Percentiles rank a stretch among this genome's conserved stretches.
Evolutionary conservation across 35 echinoderm and acorn worm species (phyloP).

Genomic region (Hemicentrotus pulcherrimus): DNA sequence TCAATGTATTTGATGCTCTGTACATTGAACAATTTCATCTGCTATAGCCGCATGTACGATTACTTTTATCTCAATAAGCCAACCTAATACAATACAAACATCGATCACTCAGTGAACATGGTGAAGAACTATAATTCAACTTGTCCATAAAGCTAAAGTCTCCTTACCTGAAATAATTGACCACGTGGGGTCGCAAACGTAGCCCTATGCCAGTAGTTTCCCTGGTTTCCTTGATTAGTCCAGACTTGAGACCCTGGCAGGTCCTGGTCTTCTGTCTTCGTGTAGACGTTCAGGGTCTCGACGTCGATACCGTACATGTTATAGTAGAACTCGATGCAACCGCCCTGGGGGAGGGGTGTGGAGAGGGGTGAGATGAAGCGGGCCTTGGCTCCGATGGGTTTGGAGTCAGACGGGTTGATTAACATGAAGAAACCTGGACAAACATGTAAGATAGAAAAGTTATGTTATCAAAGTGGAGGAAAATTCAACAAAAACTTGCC

Average conservation of each 20-base stretch:
- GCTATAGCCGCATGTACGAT: no score
- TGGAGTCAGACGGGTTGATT: neutral
- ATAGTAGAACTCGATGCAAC: slow-evolving; percentile 84
- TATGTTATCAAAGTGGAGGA: neutral
- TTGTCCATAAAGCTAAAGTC: neutral
- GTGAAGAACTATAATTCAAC: no score
- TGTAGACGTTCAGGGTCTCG: slow-evolving; percentile 78
- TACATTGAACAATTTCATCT: no score
- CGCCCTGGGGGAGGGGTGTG: neutral
- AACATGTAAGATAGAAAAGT: neutral
- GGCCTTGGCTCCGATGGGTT: slow-evolving; percentile 33
- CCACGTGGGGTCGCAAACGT: slow-evolving; percentile 33
- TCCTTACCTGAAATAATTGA: slow-evolving; percentile 44
- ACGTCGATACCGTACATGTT: slow-evolving; percentile 87
- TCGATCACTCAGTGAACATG: no score
- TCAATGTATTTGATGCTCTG: no score
- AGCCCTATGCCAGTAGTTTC: slow-evolving; percentile 83
- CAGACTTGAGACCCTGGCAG: slow-evolving; percentile 50
- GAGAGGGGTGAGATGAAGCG: slow-evolving; percentile 64
- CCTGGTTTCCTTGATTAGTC: slow-evolving; percentile 57
- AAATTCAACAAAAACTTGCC: neutral
- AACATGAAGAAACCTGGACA: slow-evolving; percentile 54
- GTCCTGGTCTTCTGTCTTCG: slow-evolving; percentile 25
- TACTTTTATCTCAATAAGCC: no score
- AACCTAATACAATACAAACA: no score